phyloP scores from a whole-genome alignment of 2,888 invertebrate species.

The Ernsta delagoae region DNA sequence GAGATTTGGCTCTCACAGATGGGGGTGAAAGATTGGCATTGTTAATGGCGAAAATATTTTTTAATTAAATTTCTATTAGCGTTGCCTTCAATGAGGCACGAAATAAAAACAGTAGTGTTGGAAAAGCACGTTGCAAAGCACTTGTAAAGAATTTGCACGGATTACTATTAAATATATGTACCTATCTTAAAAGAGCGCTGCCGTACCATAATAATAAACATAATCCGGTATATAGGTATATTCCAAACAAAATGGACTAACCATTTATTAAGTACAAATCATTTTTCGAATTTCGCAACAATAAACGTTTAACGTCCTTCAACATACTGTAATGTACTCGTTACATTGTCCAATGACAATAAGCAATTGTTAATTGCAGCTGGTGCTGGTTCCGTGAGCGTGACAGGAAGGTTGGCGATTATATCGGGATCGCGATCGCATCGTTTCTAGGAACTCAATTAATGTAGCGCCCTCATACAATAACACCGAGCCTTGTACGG shows the following conservation, averaged over 20 bases:
- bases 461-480: slow-evolving; percentile 45
- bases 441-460: slow-evolving; percentile 66
- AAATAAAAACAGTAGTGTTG: background rate
- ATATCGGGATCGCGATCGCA: slow-evolving; percentile 62
- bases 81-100: no score
- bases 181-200: no score
- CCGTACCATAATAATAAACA: no score
- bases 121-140: background rate
- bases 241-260: no score
- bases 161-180: no score
- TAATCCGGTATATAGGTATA: no score
- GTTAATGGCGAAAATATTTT: slow-evolving; percentile 8
- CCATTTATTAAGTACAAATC: no score
- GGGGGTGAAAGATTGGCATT: slow-evolving; percentile 14
- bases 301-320: background rate
- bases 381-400: slow-evolving; percentile 60
- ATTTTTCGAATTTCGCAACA: no score
- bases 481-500: slow-evolving; percentile 30
- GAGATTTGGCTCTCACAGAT: slow-evolving; percentile 22
- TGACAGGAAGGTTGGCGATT: slow-evolving; percentile 72
- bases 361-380: slow-evolving; percentile 52
- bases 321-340: slow-evolving; percentile 18
- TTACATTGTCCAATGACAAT: slow-evolving; percentile 37
- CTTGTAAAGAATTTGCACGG: no score
- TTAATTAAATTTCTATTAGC: background rate